These are phyloP conservation scores for Tillus elongatus DNA, from an alignment of 2,888 invertebrate species.

Conservation along the genomic window DNA sequence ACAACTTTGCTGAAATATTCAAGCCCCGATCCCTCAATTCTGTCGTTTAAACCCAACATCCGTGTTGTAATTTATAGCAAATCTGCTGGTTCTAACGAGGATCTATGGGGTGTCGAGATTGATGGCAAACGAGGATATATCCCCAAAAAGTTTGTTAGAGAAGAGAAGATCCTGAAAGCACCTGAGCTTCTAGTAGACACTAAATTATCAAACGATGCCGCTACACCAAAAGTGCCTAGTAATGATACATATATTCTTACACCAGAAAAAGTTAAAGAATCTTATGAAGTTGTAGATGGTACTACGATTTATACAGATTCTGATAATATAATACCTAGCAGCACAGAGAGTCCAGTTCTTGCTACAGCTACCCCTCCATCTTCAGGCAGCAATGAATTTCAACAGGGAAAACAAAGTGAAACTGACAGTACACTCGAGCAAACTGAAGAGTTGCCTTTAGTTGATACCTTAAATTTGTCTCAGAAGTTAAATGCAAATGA, in stretches of 20 bases:
- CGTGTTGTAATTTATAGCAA: slow-evolving; percentile 60
- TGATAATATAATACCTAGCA: slow-evolving; percentile 19
- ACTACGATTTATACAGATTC: slow-evolving; percentile 48
- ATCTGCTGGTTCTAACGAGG: slow-evolving; percentile 51
- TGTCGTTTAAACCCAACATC: slow-evolving; percentile 52
- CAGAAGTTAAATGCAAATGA: too few relatives aligned
- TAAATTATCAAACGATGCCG: slow-evolving; percentile 27
- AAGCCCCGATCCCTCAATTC: slow-evolving; percentile 47
- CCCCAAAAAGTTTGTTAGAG: slow-evolving; percentile 50
- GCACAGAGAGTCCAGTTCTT: slow-evolving; percentile 19
- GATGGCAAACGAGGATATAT: slow-evolving; percentile 60
- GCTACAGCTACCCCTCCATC: slow-evolving; percentile 15
- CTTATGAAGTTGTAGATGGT: slow-evolving; percentile 53
- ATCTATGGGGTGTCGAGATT: slow-evolving; percentile 62
- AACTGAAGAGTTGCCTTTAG: too few relatives aligned
- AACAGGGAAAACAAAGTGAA: too few relatives aligned
- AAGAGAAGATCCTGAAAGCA: slow-evolving; percentile 46
- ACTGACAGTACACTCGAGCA: too few relatives aligned
- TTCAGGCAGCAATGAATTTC: too few relatives aligned
- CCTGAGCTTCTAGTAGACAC: slow-evolving; percentile 41
- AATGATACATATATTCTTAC: slow-evolving; percentile 18
- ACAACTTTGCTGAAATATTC: slow-evolving; percentile 50
- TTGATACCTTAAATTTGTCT: too few relatives aligned
- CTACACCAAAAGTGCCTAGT: slow-evolving; percentile 24
- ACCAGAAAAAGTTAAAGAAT: slow-evolving; percentile 29